phyloP scores from a whole-genome alignment of 2,797 vertebrate species.

The Enoplosus armatus region DNA sequence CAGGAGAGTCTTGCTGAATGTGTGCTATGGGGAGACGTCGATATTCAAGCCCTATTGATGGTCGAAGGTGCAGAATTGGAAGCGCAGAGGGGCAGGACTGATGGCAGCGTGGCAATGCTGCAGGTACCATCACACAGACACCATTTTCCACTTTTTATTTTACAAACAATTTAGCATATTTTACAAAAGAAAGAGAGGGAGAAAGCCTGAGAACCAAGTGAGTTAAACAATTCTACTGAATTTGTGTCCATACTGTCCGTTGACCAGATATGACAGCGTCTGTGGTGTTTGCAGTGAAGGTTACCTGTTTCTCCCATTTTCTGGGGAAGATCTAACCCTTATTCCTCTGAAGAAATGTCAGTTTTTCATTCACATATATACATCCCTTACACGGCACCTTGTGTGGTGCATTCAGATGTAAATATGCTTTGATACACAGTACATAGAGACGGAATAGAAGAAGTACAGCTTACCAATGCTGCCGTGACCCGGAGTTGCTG shows the following conservation, averaged over 20 bases:
- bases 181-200: background rate
- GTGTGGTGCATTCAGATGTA: too few relatives aligned
- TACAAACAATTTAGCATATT: background rate
- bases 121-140: slow-evolving; percentile 67
- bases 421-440: too few relatives aligned
- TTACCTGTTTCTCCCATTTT: background rate
- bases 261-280: background rate
- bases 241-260: background rate
- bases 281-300: background rate
- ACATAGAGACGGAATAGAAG: too few relatives aligned
- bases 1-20: slow-evolving; percentile 88
- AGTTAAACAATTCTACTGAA: background rate
- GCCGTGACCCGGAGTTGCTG: too few relatives aligned
- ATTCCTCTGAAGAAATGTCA: too few relatives aligned
- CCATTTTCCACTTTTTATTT: background rate
- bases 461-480: too few relatives aligned
- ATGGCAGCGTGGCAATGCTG: slow-evolving; percentile 59
- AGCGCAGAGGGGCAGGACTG: slow-evolving; percentile 68
- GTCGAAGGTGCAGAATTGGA: slow-evolving; percentile 87
- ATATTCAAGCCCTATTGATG: slow-evolving; percentile 89
- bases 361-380: background rate
- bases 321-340: background rate
- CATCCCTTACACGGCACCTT: too few relatives aligned
- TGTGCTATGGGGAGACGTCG: slow-evolving; percentile 84
- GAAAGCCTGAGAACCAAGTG: background rate